Evolutionary conservation across 2,888 invertebrate species (phyloP).

Genomic region (Tromatobia lineatoria): DNA sequence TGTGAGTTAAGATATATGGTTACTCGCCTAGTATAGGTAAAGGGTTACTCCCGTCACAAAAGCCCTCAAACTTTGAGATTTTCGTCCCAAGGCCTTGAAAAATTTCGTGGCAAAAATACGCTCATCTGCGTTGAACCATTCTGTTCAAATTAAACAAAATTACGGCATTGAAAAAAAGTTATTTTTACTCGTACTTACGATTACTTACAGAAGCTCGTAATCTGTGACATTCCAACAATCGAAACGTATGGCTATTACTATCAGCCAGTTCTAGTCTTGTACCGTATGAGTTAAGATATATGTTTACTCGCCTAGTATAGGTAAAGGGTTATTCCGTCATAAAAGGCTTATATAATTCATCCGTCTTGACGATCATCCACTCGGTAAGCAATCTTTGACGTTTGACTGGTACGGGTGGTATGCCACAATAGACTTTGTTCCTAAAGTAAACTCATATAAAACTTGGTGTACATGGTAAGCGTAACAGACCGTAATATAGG

Average conservation of each 20-base stretch:
- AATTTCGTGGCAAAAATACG: no score
- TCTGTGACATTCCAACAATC: background rate
- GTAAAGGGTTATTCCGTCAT: background rate
- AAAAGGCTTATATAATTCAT: background rate
- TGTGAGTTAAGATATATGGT: background rate
- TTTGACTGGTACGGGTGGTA: background rate
- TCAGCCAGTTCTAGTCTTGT: background rate
- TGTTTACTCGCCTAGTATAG: background rate
- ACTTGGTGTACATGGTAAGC: constrained; percentile 10
- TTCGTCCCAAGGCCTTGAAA: no score
- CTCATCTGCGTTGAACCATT: no score
- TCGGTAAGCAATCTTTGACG: constrained; percentile 3
- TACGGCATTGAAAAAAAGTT: no score
- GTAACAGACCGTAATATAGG: constrained; percentile 16
- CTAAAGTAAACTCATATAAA: constrained; percentile 35
- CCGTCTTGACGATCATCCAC: background rate
- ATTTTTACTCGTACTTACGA: no score
- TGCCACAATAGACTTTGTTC: constrained; percentile 16
- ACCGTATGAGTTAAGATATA: background rate
- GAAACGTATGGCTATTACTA: background rate
- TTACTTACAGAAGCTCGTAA: background rate
- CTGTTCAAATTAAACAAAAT: no score
- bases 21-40: background rate
- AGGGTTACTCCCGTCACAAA: background rate
- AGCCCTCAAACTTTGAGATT: no score